phyloP scores from a whole-genome alignment of 2,888 invertebrate genomes.

The Leptopilina drosophilae region DNA sequence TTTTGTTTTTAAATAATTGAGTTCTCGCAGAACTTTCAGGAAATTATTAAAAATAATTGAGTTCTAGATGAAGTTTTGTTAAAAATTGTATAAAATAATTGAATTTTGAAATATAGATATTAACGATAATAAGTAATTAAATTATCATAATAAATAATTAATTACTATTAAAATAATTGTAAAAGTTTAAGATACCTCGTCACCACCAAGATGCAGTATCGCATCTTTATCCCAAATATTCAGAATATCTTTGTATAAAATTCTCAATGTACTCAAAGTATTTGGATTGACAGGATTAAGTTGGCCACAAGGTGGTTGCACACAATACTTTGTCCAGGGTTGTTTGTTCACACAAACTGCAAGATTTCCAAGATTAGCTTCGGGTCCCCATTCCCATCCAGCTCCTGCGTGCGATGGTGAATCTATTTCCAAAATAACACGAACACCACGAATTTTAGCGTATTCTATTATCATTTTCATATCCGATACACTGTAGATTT shows the following conservation, averaged over 20 bases:
- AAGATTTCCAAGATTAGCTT: constrained; percentile 81
- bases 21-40: no score
- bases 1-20: no score
- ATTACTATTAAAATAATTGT: background rate
- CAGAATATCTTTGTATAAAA: constrained; percentile 84
- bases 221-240: constrained; percentile 80
- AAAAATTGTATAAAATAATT: no score
- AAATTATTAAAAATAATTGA: no score
- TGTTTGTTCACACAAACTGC: constrained; percentile 83
- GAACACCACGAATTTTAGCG: constrained; percentile 88
- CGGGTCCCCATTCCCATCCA: constrained; percentile 90
- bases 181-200: constrained; percentile 81
- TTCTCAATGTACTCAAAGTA: constrained; percentile 83
- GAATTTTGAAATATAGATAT: no score
- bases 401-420: constrained; percentile 90
- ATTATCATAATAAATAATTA: no score
- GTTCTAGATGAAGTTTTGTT: no score
- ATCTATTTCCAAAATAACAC: constrained; percentile 93
- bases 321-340: constrained; percentile 86
- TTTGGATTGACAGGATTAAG: constrained; percentile 87
- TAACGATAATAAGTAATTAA: no score
- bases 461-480: constrained; percentile 85
- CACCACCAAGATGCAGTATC: constrained; percentile 90
- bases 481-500: constrained; percentile 84
- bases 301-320: constrained; percentile 92